Evolutionary conservation across 2,888 invertebrate genomes (phyloP), one percentile per base, ranked within the genome.

Genomic region (Torymus aiolomorphi): DNA sequence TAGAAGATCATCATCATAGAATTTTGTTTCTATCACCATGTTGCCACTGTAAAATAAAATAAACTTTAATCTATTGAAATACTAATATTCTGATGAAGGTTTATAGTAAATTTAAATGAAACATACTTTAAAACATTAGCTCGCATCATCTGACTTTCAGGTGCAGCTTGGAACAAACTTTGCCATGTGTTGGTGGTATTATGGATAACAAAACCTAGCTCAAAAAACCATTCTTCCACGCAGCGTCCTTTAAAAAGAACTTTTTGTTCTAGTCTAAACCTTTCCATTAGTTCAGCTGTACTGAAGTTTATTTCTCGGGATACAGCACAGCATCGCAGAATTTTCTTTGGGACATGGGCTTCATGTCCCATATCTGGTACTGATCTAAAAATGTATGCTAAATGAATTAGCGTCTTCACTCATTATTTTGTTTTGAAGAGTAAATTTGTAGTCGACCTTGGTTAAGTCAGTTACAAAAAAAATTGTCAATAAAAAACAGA

Each of bases 91-190:
- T 78, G 31, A 54, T 70, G 5, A 79, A 66, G 59, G n/a, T 56
- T 51, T 51, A 12, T 42, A 61, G 2, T 14, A 31, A 71, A n/a
- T 16, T 52, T 57, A 59, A 13, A n/a, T 20, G 62, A 72, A 49
- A 79, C 91, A 91, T 91, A 98, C 98, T 97, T 99, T 84, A 99
- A 93, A 82, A 99, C 95, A 90, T 96, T 97, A 5, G 99, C 98
- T n/a, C 99, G 99, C 97, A 99, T 98, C 99, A 99, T 99, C 92
- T 99, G 98, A 75, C 97, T 97, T 91, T 99, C 99, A 0, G 99
- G 99, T 0, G 99, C 99, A 13, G 99, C 99, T 91, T 99, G 98
- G 86, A 99, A 98, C 78, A 98, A 93, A 75, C 97, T 98, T 91
- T 99, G 99, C 99, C 99, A 99, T 13, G 99, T 99, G 91, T 99